Base-by-base conservation (phyloP, 1,140 invertebrate species). In the Meloidogyne exigua region DNA sequence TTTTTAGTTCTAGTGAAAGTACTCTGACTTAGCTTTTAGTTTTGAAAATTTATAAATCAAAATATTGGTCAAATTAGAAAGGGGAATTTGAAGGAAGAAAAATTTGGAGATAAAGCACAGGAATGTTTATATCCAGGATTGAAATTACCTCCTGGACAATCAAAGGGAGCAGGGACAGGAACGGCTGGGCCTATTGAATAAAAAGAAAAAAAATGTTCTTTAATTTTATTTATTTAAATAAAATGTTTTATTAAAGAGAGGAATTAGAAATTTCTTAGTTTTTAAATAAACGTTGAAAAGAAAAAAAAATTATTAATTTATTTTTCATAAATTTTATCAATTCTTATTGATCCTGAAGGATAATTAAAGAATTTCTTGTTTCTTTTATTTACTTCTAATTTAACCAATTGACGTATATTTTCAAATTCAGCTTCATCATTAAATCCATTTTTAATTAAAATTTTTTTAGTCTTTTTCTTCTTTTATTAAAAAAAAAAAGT, bases 91-190 rank as follows among this genome's bases (percentile, higher is more conserved):
- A 69, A 23, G 75, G 75, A n/a, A 15, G 75, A 44, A 26, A 76
- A 70, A 10, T 76, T 64, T 72, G 75, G 75, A 42, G 75, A 72
- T 66, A 63, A 76, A n/a, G 75, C 75, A 23, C 68, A 76, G 68
- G 68, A 57, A 63, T 64, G 63, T 65, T 36, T 76, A 25, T 76
- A 76, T 25, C 75, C 75, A 12, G 42, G 23, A 26, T 39, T 76
- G 21, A 76, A 76, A 42, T 49, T 76, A 23, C 75, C 75, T 42
- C 2, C 66, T 28, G 75, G 75, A n/a, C 72, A 73, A 23, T 9
- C 57, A 65, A 73, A 73, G 0, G 25, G 36, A 18, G n/a, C 44
- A 12, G 72, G 72, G 57, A 73, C 72, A 9, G 72, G 72, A 23
- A 39, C 32, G n/a, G 72, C 72, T 36, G 72, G 72, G 0, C 72